Conservation (phyloP, 2,888 invertebrate genomes). For the Drosophila niveifrons region DNA sequence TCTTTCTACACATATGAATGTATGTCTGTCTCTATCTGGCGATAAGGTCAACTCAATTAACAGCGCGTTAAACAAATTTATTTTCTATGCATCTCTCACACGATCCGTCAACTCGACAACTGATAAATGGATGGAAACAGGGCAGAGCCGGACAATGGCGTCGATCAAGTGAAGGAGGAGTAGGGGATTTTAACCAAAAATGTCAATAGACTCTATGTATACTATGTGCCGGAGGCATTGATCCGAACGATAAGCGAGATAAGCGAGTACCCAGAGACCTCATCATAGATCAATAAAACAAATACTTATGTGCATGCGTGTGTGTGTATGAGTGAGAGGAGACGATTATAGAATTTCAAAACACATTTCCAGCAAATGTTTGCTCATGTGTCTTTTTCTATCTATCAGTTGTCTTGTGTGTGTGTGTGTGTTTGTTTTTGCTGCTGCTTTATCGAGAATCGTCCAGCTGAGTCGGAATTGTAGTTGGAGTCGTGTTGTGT, state of each 20-base stretch:
- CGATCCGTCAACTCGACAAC: slow-evolving; percentile 60
- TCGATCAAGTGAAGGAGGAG: slow-evolving; percentile 19
- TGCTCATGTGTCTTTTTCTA: slow-evolving; percentile 41
- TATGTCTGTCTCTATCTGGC: slow-evolving; percentile 18
- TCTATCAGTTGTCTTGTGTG: slow-evolving; percentile 30
- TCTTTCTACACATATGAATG: not conserved
- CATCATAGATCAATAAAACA: slow-evolving; percentile 44
- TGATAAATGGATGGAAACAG: slow-evolving; percentile 55
- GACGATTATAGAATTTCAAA: slow-evolving; percentile 32
- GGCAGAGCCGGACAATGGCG: slow-evolving; percentile 21
- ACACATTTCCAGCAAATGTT: slow-evolving; percentile 54
- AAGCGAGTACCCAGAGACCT: not conserved
- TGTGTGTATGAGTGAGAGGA: not conserved
- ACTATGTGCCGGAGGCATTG: not conserved
- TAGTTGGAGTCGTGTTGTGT: not conserved
- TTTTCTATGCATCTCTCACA: slow-evolving; percentile 36
- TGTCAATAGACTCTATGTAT: slow-evolving; percentile 32
- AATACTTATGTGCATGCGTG: not conserved
- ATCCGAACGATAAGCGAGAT: slow-evolving; percentile 42
- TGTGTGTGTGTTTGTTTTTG: slow-evolving; percentile 24
- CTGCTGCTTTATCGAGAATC: slow-evolving; percentile 59
- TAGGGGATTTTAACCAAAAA: slow-evolving; percentile 19
- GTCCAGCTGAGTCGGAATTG: slow-evolving; percentile 43
- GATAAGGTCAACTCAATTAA: slow-evolving; percentile 76
- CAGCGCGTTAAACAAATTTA: slow-evolving; percentile 68